Evolutionary conservation across 1,140 invertebrate genomes (phyloP), one percentile per base, ranked within the genome.

Genomic region (Drosophila yakuba): DNA sequence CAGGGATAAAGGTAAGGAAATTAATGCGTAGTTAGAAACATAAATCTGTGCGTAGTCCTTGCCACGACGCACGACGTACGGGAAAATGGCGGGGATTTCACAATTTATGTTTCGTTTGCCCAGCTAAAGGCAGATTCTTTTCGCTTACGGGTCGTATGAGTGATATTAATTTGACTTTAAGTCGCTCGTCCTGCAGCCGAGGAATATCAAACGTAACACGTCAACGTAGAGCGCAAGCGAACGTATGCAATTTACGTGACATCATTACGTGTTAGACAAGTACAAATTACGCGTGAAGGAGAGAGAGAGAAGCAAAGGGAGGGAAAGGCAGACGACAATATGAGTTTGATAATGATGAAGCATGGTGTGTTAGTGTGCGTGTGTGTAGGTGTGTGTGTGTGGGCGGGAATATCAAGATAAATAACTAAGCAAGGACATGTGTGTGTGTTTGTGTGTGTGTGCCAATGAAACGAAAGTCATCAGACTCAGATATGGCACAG

Each of bases 231-330:
- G 77, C 68, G 81, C 74, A 82, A 77, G 74, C 74, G 74, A 76
- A 90, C 85, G 85, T 90, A 90, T 90, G 86, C 86, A 90, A 90
- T 90, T 90, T 90, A 90, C 86, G 86, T 90, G 86, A 90, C 86
- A 90, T 90, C 86, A 90, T 90, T 90, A 90, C 73, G 73, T 84
- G 81, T 86, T 76, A 86, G 86, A 90, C 86, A 90, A 90, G 86
- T 86, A 90, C 86, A 90, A 90, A 90, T 90, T 90, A 90, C 86
- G 78, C 68, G 61, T 15, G 36, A 20, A 28, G 7, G 10, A 6
- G 28, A 4, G 10, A 6, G 28, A 4, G 12, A 6, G 36, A 0
- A 28, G 14, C 28, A 45, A 8, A n/a, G 12, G 51, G 39, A 20
- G 39, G 47, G 43, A 72, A 60, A 60, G 76, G 71, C 79, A 77